These are phyloP conservation scores for Astropecten irregularis DNA, from an alignment of 53 echinoderm and acorn worm genomes.

Conservation along the genomic window DNA sequence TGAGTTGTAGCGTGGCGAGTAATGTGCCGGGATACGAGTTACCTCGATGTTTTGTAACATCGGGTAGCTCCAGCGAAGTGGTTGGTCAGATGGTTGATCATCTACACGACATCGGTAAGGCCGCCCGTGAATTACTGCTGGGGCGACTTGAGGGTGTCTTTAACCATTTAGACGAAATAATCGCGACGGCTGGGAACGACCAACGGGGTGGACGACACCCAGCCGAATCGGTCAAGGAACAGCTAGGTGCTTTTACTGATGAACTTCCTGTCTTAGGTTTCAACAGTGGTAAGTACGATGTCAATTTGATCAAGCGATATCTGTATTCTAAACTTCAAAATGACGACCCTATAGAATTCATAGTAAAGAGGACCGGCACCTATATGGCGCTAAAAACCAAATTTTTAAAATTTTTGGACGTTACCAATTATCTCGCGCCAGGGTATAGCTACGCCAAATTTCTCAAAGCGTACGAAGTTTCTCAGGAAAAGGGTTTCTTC, in stretches of 20 bases:
- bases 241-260: not conserved
- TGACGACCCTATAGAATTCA: constrained; percentile 9
- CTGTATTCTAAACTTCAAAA: constrained; percentile 14
- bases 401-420: constrained; percentile 11
- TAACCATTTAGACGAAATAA: not conserved
- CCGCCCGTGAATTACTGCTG: not conserved
- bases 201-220: not conserved
- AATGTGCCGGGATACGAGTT: constrained; percentile 48
- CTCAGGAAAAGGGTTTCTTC: constrained; percentile 7
- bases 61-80: constrained; percentile 22
- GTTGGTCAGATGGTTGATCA: constrained; percentile 26
- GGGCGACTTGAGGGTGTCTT: not conserved
- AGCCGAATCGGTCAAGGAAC: not conserved
- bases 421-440: constrained; percentile 36
- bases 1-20: constrained; percentile 53
- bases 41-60: constrained; percentile 30
- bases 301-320: constrained; percentile 22
- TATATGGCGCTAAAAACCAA: not conserved
- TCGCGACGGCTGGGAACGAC: not conserved
- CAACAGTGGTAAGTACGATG: constrained; percentile 28
- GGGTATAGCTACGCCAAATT: constrained; percentile 39
- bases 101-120: constrained; percentile 21
- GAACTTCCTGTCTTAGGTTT: constrained; percentile 56
- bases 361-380: not conserved
- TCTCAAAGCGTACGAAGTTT: not conserved